Percentiles rank a stretch among this genome's conserved stretches.
These are phyloP conservation scores for Anser brachyrhynchus DNA, from an alignment of 2,113 vertebrate species.

Conservation along the genomic window DNA sequence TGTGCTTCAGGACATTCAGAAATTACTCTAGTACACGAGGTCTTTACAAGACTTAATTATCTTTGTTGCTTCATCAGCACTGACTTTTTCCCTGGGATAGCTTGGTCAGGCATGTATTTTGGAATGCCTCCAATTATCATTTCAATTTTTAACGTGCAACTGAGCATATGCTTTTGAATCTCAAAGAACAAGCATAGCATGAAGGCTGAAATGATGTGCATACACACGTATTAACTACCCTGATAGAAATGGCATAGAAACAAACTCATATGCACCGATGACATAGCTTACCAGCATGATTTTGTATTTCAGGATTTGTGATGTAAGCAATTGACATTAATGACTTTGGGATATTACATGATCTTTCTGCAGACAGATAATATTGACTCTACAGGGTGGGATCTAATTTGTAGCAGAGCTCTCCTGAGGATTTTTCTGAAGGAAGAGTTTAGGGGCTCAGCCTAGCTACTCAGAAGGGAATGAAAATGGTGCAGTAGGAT, in stretches of 20 bases:
- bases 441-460: neutral
- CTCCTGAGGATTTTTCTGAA: neutral
- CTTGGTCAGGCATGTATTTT: neutral
- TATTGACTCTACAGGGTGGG: neutral
- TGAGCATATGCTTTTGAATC: neutral
- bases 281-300: neutral
- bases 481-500: rapidly evolving
- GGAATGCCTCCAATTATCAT: neutral
- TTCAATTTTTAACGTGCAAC: neutral
- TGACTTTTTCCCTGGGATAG: neutral
- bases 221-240: neutral
- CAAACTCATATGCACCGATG: neutral
- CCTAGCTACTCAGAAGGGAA: neutral
- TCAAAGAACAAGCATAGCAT: neutral
- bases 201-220: neutral
- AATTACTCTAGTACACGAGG: rapidly evolving
- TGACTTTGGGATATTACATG: rapidly evolving
- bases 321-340: neutral
- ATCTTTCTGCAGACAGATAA: neutral
- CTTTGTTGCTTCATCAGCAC: neutral
- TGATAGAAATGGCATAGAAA: neutral
- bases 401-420: neutral
- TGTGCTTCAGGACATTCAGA: neutral
- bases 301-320: rapidly evolving
- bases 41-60: neutral